Conservation (phyloP, 64 coral and sea anemone species). For the Porites australiensis region DNA sequence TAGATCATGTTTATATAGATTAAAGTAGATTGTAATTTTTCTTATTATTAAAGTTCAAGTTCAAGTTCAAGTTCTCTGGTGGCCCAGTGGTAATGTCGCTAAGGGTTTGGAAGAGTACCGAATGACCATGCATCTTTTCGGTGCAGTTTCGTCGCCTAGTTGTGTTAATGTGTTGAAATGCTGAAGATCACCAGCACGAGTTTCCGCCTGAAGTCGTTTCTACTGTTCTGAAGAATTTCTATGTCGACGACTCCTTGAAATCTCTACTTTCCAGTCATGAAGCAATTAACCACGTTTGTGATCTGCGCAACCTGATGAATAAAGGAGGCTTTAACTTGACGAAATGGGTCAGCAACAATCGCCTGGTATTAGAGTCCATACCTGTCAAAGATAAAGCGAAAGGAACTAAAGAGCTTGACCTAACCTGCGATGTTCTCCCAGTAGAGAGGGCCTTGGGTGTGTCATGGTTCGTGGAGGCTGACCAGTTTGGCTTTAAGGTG, state of each 20-base stretch:
- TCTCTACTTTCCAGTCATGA: too few species aligned
- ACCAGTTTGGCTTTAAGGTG: conserved; percentile 67
- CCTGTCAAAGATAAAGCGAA: conserved; percentile 26
- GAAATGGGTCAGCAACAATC: not conserved
- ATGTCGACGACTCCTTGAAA: conserved; percentile 68
- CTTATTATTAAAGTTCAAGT: too few species aligned
- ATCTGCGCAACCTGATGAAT: not conserved
- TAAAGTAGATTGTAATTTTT: too few species aligned
- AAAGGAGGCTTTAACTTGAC: conserved; percentile 66
- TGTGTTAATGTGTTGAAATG: too few species aligned
- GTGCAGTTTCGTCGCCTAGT: too few species aligned
- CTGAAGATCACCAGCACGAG: too few species aligned
- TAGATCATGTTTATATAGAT: too few species aligned
- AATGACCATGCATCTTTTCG: not conserved
- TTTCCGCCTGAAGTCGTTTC: not conserved
- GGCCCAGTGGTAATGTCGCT: conserved; percentile 38
- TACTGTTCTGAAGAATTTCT: conserved; percentile 48
- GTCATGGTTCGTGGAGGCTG: conserved; percentile 51
- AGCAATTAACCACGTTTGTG: not conserved
- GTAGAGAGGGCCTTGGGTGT: conserved; percentile 45
- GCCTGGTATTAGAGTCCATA: conserved; percentile 22
- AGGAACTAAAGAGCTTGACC: conserved; percentile 43
- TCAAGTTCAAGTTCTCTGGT: too few species aligned
- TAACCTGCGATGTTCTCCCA: conserved; percentile 49
- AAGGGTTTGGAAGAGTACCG: conserved; percentile 44